Percentiles rank a stretch among this genome's conserved stretches.
Conservation (phyloP, 2,797 vertebrate genomes). For the Hippocampus kuda region DNA sequence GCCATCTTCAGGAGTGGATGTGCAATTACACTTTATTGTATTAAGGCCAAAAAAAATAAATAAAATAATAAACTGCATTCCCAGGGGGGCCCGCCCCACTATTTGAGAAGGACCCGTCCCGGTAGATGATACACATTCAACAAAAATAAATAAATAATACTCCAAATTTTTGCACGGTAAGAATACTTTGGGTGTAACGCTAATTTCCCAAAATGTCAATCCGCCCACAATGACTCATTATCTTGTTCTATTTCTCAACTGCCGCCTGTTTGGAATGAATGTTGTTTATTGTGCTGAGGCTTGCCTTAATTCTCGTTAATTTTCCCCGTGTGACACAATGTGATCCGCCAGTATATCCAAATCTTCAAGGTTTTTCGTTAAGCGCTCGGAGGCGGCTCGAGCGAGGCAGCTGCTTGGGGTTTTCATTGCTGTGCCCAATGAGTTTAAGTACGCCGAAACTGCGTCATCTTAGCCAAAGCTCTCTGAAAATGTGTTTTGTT, state of each 20-base stretch:
- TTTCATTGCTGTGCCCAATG: slow-evolving; percentile 67
- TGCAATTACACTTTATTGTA: too few species aligned
- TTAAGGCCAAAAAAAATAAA: too few species aligned
- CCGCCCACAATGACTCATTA: slow-evolving; percentile 44
- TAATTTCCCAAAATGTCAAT: not conserved
- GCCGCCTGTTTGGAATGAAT: slow-evolving; percentile 28
- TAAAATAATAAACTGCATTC: too few species aligned
- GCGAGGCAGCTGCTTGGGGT: slow-evolving; percentile 47
- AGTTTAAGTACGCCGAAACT: slow-evolving; percentile 67
- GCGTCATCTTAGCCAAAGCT: slow-evolving; percentile 46
- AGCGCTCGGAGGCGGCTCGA: slow-evolving; percentile 49
- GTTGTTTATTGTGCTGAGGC: slow-evolving; percentile 52
- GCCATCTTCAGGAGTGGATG: too few species aligned
- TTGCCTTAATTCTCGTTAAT: slow-evolving; percentile 57
- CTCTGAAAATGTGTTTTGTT: slow-evolving; percentile 45
- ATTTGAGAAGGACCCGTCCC: too few species aligned
- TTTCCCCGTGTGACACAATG: slow-evolving; percentile 54
- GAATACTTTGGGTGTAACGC: not conserved
- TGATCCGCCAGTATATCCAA: slow-evolving; percentile 40
- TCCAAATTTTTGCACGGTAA: too few species aligned
- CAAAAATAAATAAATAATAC: too few species aligned
- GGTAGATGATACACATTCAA: too few species aligned
- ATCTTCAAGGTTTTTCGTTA: slow-evolving; percentile 42
- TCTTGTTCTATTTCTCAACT: slow-evolving; percentile 15
- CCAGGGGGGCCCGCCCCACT: too few species aligned